Evolutionary conservation across 1,140 invertebrate species (phyloP), one percentile per base, ranked within the genome.

Genomic region (Eriocheir sinensis): DNA sequence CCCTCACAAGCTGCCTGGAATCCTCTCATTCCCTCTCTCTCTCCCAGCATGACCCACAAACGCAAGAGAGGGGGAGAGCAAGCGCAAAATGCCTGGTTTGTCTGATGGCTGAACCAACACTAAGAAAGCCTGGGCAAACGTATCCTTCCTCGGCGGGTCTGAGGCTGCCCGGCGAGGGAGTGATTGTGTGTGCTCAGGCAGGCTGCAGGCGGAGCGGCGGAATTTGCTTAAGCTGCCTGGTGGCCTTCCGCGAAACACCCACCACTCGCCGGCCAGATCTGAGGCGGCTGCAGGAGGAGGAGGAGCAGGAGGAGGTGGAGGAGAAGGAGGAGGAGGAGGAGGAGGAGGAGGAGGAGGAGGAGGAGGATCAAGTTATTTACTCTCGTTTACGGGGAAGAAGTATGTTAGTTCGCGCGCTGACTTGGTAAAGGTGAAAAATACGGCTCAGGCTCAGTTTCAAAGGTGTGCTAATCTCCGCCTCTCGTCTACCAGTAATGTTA

Each of bases 51-150:
- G 60, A n/a, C 60, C 12, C 6, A n/a, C 60, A 21, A 12, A 21
- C 60, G 60, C 12, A 48, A 48, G 44, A 15, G 44, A 8, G n/a
- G n/a, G n/a, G n/a, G n/a, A n/a, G n/a, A n/a, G n/a, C n/a, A n/a
- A n/a, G n/a, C n/a, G 60, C 60, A 72, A 72, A 72, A 72, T 72
- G 60, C 60, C 60, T 72, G 60, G 60, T 72, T 72, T 72, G 60
- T 72, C 60, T 72, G 60, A 72, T 72, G 60, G 60, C 60, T 72
- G 60, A 72, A 72, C 60, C 60, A 72, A 72, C 60, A 72, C 60
- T 72, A 72, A 72, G 60, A 72, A 72, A 72, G 27, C 60, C 60
- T 72, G 60, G 60, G 60, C 60, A 72, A 72, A 72, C n/a, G 60
- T 72, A 72, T 72, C 60, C n/a, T 72, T 72, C 60, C 6, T 72